Base-by-base conservation (phyloP, 2,797 vertebrate genomes). In the Enoplosus armatus region DNA sequence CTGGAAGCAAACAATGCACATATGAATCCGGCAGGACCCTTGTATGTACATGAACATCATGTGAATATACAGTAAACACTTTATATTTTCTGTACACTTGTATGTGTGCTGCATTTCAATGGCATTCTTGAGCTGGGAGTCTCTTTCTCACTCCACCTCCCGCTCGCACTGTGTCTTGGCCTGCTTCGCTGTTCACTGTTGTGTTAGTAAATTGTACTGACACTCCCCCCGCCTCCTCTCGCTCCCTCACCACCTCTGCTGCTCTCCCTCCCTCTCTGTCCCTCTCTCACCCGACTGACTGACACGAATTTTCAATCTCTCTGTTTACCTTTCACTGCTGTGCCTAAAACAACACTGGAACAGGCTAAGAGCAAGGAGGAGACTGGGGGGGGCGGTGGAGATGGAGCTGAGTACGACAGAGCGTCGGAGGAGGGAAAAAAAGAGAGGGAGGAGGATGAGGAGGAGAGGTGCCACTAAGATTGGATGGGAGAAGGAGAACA, bases 251-350 rank as follows among this genome's bases (percentile, higher is more conserved):
- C 86, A 82, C 86, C 91, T 84, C 77, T 80, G 59, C 74, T 48
- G 76, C 82, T 79, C 86, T 70, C 85, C 60, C 85, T 85, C 87
- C 86, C 79, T 83, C 84, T 68, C 75, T 65, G 74, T 87, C 85
- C 87, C 88, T 87, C 91, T 95, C 93, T 95, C 94, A 95, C 94
- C 89, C 94, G 77, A 91, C 92, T 95, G 94, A 95, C 93, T 95
- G 94, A 95, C 95, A 95, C 83, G 91, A 95, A 95, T 95, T 95
- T 95, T 95, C 95, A 95, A 95, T 96, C 93, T 95, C 92, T 92
- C 93, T 95, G 95, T 95, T 96, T 96, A 95, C 94, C 93, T 96
- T 96, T 92, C 93, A 93, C 95, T 87, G 92, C 94, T 95, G 94
- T 93, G 94, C 95, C 94, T 96, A 95, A 96, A 95, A 95, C 94